phyloP scores from a whole-genome alignment of 2,113 vertebrate species.

The Uropsilus gracilis region DNA sequence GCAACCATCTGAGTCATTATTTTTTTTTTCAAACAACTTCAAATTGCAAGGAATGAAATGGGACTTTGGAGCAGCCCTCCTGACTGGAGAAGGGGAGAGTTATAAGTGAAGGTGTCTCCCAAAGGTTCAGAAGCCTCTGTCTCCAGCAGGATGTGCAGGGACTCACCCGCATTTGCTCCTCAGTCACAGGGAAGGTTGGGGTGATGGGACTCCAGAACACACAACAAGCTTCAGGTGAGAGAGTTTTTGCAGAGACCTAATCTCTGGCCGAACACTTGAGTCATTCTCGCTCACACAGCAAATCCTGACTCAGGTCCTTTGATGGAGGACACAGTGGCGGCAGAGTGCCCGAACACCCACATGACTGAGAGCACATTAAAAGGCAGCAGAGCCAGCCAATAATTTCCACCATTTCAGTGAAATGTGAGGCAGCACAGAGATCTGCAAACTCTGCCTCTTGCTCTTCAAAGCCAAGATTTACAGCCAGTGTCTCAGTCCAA shows the following conservation, averaged over 20 bases:
- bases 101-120: background rate
- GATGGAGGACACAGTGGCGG: background rate
- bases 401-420: background rate
- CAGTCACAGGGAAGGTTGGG: background rate
- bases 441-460: background rate
- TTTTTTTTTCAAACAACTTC: background rate
- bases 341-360: accelerated
- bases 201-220: background rate
- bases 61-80: background rate
- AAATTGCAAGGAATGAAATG: background rate
- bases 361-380: no score
- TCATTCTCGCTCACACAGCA: background rate
- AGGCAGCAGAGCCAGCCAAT: background rate
- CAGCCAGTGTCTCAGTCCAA: background rate
- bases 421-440: background rate
- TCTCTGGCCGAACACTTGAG: background rate
- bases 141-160: background rate
- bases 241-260: background rate
- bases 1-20: background rate
- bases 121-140: background rate
- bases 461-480: constrained; percentile 16
- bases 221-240: background rate
- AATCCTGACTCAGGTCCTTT: background rate
- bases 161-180: background rate
- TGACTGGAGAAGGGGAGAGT: background rate